Evolutionary conservation across 2,888 invertebrate genomes (phyloP), one percentile per base, ranked within the genome.

Genomic region (Anticlea derivata): DNA sequence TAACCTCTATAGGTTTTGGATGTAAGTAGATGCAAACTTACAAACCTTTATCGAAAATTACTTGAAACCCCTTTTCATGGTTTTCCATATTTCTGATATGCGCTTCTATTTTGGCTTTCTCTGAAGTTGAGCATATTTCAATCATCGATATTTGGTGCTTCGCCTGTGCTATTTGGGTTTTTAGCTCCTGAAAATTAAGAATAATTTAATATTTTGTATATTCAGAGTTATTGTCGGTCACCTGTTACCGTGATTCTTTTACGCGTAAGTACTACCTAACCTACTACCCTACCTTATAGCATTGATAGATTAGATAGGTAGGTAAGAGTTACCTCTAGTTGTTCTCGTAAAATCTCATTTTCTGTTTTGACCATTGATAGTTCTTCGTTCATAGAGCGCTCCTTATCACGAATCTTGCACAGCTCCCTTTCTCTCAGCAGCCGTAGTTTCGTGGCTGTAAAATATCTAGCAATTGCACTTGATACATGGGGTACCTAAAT

Each of bases 111-210:
- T 83, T 86, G 33, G 62, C 63, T 47, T 72, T 76, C 57, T 85
- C 87, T 2, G 86, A 81, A 10, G 60, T 65, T 27, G 68, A 72
- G 50, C 81, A 85, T 50, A 86, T 79, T 46, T 79, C 70, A 7
- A 81, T 77, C 67, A 80, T 72, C 12, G 78, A 72, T 37, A 79
- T 72, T 53, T 86, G 82, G 30, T 76, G 66, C 11, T 61, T 70
- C 26, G 63, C 60, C 48, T 79, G 70, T 1, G 73, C 70, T 5
- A 83, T 70, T 65, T 78, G 65, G 27, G 65, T 68, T 59, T 75
- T 77, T 7, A 80, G 29, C 8, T 67, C 73, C 88, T 88, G 37
- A 40, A 59, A 24, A n/a, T 6, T 7, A 11, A 35, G 7, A 35
- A 34, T n/a, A 30, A 4, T 2, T 7, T 5, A 24, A 6, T n/a